Base-by-base conservation (phyloP, 2,113 vertebrate genomes). In the Alethe diademata region DNA sequence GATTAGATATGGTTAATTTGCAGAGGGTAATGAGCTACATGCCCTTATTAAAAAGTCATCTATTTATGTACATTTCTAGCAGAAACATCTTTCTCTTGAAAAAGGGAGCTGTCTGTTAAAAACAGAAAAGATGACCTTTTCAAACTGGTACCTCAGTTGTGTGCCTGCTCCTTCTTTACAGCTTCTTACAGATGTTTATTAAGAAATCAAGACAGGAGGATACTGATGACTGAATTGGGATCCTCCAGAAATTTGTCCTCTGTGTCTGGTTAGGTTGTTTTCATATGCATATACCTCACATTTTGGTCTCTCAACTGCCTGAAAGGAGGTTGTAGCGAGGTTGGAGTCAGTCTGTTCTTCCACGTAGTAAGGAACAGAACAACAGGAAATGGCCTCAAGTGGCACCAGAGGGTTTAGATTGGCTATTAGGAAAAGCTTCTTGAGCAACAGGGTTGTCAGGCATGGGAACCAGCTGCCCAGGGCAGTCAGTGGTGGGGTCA, bases 1-100 rank as follows among this genome's bases (percentile, higher is more conserved):
- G 87, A 95, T 95, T 97, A 93, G 94, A 92, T 91, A 94, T 61
- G 94, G 91, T 90, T 92, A 94, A 96, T 94, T 97, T 97, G 94
- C 82, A 80, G 90, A 96, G 86, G 96, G 92, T 93, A 97, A 97
- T 92, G 90, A 96, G 79, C 86, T 92, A 94, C 90, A 92, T 86
- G 95, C 82, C 90, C 93, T 92, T 92, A 94, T 84, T 92, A 96
- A 95, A 78, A 94, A 90, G 92, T 88, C 57, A 12, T 84, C 66
- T 80, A 95, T 95, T 95, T 93, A 93, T 86, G 64, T 74, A 74
- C 56, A 58, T 93, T 88, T 83, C 36, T 51, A 87, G 23, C 45
- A 78, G 72, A 91, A 90, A 69, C 54, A 70, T 82, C 43, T 78
- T 94, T 50, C 60, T 80, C 53, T 51, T 74, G 53, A 64, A 83